Conservation (phyloP, 2,797 vertebrate species). For the Tragelaphus oryx region DNA sequence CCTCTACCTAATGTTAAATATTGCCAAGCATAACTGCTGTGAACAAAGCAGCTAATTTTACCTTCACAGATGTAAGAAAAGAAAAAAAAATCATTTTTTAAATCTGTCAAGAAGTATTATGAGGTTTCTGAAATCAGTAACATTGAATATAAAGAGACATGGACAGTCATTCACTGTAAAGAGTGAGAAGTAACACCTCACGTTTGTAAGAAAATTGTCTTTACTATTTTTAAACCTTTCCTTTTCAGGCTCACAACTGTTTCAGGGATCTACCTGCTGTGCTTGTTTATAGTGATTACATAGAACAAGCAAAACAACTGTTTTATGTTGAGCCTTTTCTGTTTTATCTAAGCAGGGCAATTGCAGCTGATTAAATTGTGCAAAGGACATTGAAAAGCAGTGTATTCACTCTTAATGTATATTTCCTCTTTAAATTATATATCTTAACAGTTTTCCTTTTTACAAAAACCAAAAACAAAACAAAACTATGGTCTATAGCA, state of each 20-base stretch:
- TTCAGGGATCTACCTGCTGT: slow-evolving; percentile 58
- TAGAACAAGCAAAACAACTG: slow-evolving; percentile 71
- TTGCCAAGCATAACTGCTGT: not conserved
- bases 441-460: slow-evolving; percentile 61
- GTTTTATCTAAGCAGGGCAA: slow-evolving; percentile 57
- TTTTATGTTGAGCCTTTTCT: slow-evolving; percentile 68
- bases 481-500: slow-evolving; percentile 31
- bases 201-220: slow-evolving; percentile 37
- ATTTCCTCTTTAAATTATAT: slow-evolving; percentile 61
- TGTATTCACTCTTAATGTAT: slow-evolving; percentile 68
- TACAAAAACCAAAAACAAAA: slow-evolving; percentile 7
- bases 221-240: slow-evolving; percentile 66
- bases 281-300: slow-evolving; percentile 75
- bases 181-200: slow-evolving; percentile 48
- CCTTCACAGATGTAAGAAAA: not conserved
- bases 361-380: slow-evolving; percentile 74
- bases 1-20: slow-evolving; percentile 37
- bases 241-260: slow-evolving; percentile 61
- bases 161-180: slow-evolving; percentile 63
- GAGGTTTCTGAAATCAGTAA: slow-evolving; percentile 58
- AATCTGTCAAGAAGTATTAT: slow-evolving; percentile 58
- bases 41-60: slow-evolving; percentile 30
- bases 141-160: slow-evolving; percentile 44
- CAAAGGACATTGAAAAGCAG: slow-evolving; percentile 61
- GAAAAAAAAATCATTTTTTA: slow-evolving; percentile 42